Evolutionary conservation across 2,888 invertebrate species (phyloP).

Genomic region (Acrobeloides nanus): DNA sequence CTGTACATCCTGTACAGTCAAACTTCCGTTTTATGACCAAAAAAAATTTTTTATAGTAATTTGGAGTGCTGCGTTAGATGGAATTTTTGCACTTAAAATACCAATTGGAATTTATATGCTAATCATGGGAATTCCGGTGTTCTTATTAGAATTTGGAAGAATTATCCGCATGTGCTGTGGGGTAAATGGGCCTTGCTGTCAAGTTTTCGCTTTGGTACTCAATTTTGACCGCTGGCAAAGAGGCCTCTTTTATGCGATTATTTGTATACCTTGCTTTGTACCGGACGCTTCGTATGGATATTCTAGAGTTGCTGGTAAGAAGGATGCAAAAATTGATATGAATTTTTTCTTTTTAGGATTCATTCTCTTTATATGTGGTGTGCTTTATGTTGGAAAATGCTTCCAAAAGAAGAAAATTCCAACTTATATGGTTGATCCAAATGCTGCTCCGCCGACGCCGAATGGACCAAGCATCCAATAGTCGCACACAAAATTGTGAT

Average conservation of each 20-base stretch:
- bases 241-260: slow-evolving; percentile 18
- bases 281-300: slow-evolving; percentile 11
- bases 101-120: too few species aligned
- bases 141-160: slow-evolving; percentile 25
- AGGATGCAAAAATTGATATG: too few species aligned
- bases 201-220: slow-evolving; percentile 20
- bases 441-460: background rate
- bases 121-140: slow-evolving; percentile 20
- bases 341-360: too few species aligned
- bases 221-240: slow-evolving; percentile 26
- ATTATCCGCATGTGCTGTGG: slow-evolving; percentile 27
- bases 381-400: slow-evolving; percentile 22
- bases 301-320: slow-evolving; percentile 19
- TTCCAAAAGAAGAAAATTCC: slow-evolving; percentile 28
- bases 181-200: slow-evolving; percentile 21
- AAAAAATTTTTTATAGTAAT: too few species aligned
- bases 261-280: slow-evolving; percentile 22
- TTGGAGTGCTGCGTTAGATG: too few species aligned
- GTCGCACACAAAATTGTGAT: too few species aligned
- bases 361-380: slow-evolving; percentile 20
- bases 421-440: slow-evolving; percentile 10
- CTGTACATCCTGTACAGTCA: too few species aligned
- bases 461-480: too few species aligned
- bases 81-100: too few species aligned
- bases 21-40: too few species aligned